A percentile compares a stretch with the other conserved stretches of the same genome.
Conservation (phyloP, 2,113 vertebrate species). For the Tympanuchus pallidicinctus region DNA sequence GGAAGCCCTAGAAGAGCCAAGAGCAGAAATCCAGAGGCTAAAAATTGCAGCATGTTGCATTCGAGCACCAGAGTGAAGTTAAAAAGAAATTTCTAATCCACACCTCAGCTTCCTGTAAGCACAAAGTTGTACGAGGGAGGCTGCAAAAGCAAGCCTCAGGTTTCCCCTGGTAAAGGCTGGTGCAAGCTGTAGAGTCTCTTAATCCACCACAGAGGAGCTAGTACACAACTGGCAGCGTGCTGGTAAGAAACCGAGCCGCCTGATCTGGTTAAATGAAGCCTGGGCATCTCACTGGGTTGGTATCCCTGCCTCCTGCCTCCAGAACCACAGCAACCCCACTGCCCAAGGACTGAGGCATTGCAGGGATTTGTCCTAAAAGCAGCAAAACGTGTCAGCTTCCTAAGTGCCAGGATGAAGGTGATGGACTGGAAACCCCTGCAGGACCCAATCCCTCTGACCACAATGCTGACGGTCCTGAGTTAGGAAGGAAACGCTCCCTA, state of each 20-base stretch:
- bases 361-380: not conserved
- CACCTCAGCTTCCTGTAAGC: not conserved
- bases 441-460: not conserved
- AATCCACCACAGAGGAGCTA: not conserved
- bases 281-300: not conserved
- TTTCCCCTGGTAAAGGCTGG: not conserved
- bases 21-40: not conserved
- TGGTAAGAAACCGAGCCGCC: not conserved
- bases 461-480: rapidly evolving
- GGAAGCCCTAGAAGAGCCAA: not conserved
- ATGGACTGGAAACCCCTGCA: not conserved
- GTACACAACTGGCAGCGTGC: not conserved
- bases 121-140: rapidly evolving
- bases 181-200: not conserved
- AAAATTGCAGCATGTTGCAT: not conserved
- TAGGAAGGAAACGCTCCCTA: not conserved
- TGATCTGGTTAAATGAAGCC: not conserved
- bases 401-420: not conserved
- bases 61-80: not conserved
- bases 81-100: not conserved
- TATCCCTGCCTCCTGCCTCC: not conserved
- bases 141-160: not conserved
- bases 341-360: not conserved
- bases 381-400: not conserved
- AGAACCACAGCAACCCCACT: not conserved